Evolutionary conservation across 2,888 invertebrate species (phyloP).

Genomic region (Piscicola geometra): DNA sequence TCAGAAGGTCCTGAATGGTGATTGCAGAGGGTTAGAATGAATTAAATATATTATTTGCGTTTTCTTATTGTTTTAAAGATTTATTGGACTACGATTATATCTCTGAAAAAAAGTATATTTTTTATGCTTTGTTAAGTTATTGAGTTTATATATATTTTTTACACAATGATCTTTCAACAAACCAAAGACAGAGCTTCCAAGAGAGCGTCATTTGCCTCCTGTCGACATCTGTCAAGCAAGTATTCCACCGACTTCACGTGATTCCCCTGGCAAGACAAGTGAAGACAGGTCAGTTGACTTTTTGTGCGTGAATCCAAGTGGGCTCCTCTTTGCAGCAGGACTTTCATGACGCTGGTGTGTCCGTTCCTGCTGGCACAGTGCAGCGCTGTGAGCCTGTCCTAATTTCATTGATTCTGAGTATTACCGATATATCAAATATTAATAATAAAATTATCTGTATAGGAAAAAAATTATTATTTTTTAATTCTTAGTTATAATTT

Average conservation of each 20-base stretch:
- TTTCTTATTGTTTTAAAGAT: too few relatives aligned
- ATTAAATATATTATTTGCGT: too few relatives aligned
- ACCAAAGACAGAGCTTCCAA: slow-evolving; percentile 70
- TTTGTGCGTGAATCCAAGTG: slow-evolving; percentile 97
- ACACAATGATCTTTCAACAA: slow-evolving; percentile 17
- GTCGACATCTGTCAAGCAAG: slow-evolving; percentile 68
- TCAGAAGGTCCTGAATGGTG: slow-evolving; percentile 75
- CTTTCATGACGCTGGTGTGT: slow-evolving; percentile 87
- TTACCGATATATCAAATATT: too few relatives aligned
- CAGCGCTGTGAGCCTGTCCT: slow-evolving; percentile 42
- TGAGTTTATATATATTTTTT: too few relatives aligned
- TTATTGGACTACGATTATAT: too few relatives aligned
- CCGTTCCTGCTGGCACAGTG: slow-evolving; percentile 69
- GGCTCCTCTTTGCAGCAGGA: slow-evolving; percentile 90
- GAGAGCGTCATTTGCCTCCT: slow-evolving; percentile 71
- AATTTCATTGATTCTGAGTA: not conserved
- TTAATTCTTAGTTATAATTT: too few relatives aligned
- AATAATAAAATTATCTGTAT: too few relatives aligned
- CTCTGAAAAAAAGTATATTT: too few relatives aligned
- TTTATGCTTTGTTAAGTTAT: too few relatives aligned
- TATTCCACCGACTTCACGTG: slow-evolving; percentile 92
- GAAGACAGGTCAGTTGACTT: slow-evolving; percentile 94
- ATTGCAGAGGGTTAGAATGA: too few relatives aligned
- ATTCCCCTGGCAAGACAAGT: slow-evolving; percentile 99
- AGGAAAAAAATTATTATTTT: too few relatives aligned